These are phyloP conservation scores for Parnassius orleans DNA, from an alignment of 2,888 invertebrate species.

Conservation along the genomic window DNA sequence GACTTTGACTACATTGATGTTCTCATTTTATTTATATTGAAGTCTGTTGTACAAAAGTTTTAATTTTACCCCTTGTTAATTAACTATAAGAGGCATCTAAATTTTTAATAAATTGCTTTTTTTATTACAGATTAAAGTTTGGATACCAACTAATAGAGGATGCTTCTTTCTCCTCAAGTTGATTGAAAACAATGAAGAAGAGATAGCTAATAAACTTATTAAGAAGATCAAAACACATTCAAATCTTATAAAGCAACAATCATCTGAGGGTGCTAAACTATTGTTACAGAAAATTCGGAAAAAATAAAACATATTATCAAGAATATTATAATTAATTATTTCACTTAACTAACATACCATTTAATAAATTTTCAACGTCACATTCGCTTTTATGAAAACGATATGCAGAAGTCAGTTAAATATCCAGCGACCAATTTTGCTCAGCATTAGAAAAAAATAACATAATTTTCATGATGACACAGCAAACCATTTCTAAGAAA, in stretches of 20 bases:
- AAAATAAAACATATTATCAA: constrained; percentile 49
- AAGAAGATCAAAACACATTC: constrained; percentile 68
- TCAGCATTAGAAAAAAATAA: too few species aligned
- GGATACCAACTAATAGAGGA: constrained; percentile 87
- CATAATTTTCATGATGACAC: too few species aligned
- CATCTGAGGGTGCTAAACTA: constrained; percentile 83
- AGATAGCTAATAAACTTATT: constrained; percentile 66
- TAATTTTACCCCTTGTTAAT: too few species aligned
- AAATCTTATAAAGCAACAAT: constrained; percentile 74
- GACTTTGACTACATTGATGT: too few species aligned
- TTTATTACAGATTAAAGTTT: constrained; percentile 77
- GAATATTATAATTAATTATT: constrained; percentile 1
- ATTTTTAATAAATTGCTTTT: neutral
- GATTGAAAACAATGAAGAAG: constrained; percentile 81
- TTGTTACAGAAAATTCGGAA: constrained; percentile 77
- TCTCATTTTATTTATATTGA: too few species aligned
- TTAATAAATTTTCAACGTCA: too few species aligned
- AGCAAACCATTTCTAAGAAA: too few species aligned
- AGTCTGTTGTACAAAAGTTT: too few species aligned
- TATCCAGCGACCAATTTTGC: too few species aligned
- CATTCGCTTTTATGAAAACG: too few species aligned
- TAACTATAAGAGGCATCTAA: too few species aligned
- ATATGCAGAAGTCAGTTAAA: too few species aligned
- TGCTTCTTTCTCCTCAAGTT: constrained; percentile 87
- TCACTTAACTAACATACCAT: constrained; percentile 5